phyloP scores from a whole-genome alignment of 2,797 vertebrate genomes.

The Scleropages formosus region DNA sequence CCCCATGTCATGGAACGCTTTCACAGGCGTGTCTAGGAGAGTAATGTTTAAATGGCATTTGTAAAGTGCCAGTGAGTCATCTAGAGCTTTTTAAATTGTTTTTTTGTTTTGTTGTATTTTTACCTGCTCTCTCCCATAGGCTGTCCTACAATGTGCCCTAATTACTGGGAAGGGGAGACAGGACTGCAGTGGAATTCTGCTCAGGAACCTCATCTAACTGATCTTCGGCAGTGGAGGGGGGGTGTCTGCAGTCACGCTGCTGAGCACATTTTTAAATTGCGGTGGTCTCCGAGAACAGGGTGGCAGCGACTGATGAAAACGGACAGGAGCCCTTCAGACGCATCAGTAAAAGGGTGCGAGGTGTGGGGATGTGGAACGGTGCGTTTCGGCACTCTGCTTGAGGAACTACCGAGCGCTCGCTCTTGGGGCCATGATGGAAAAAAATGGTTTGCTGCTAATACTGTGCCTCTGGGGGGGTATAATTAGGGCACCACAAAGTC shows the following conservation, averaged over 20 bases:
- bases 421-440: not conserved
- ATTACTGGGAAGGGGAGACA: not conserved
- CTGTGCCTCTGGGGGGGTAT: conserved; percentile 41
- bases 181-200: not conserved
- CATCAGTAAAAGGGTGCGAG: conserved; percentile 25
- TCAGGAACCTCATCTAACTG: not conserved
- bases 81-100: too few relatives aligned
- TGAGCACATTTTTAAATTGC: not conserved
- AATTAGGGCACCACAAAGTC: conserved; percentile 40
- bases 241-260: not conserved
- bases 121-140: not conserved
- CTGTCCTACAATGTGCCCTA: not conserved
- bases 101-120: too few relatives aligned
- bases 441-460: conserved; percentile 37
- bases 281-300: not conserved
- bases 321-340: not conserved
- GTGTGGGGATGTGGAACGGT: conserved; percentile 10
- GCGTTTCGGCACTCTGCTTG: conserved; percentile 36
- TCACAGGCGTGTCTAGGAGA: conserved; percentile 2
- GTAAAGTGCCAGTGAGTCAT: not conserved
- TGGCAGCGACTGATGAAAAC: not conserved
- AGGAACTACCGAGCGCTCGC: conserved; percentile 26
- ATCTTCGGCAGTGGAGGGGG: not conserved
- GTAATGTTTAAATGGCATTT: not conserved
- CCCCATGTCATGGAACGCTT: conserved; percentile 9